Evolutionary conservation across 2,888 invertebrate species (phyloP).

Genomic region (Pheosia gnoma): DNA sequence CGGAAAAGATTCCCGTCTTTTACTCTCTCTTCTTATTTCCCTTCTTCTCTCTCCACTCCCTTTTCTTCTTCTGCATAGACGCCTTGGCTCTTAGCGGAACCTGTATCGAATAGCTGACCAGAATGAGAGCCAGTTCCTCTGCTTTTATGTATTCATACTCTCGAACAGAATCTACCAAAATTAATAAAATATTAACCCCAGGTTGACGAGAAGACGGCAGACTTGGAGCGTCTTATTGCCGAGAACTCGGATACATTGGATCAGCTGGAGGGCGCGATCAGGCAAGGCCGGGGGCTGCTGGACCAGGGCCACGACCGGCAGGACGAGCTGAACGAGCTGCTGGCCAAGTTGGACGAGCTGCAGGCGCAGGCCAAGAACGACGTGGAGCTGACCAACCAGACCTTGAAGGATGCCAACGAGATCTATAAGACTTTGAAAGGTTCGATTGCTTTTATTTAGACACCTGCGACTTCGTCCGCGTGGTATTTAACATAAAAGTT

Average conservation of each 20-base stretch:
- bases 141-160: too few relatives aligned
- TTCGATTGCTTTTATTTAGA: constrained; percentile 11
- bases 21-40: too few relatives aligned
- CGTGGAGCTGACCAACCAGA: constrained; percentile 90
- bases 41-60: too few relatives aligned
- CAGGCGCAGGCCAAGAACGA: constrained; percentile 92
- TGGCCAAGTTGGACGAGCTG: constrained; percentile 91
- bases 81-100: too few relatives aligned
- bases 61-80: too few relatives aligned
- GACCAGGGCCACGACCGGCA: constrained; percentile 85
- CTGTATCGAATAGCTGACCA: too few relatives aligned
- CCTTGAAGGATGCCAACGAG: constrained; percentile 64
- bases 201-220: constrained; percentile 80
- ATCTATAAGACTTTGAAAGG: constrained; percentile 55
- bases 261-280: constrained; percentile 87
- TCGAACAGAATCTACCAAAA: too few relatives aligned
- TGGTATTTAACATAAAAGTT: too few relatives aligned
- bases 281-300: constrained; percentile 87
- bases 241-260: constrained; percentile 84
- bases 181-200: constrained; percentile 43
- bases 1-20: too few relatives aligned
- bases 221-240: constrained; percentile 76
- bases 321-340: constrained; percentile 89
- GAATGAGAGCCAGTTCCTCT: too few relatives aligned
- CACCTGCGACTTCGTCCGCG: too few relatives aligned